Evolutionary conservation across 2,113 vertebrate genomes (phyloP).

Genomic region (Passerina amoena): DNA sequence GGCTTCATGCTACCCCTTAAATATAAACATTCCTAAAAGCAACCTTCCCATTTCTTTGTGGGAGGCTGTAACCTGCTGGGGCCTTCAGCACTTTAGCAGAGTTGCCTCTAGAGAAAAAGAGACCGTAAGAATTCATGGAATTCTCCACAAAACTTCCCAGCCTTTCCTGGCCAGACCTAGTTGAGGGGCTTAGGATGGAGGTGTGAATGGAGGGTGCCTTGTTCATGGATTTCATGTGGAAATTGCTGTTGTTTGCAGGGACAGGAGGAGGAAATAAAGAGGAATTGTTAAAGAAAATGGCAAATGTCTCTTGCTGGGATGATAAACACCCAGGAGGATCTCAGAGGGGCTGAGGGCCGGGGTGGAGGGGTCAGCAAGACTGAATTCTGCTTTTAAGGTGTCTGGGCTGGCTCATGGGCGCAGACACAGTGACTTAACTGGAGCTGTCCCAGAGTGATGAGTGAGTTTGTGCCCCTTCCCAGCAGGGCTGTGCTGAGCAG

Average conservation of each 20-base stretch:
- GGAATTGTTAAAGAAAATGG: not conserved
- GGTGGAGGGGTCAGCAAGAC: not conserved
- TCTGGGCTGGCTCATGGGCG: not conserved
- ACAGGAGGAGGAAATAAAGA: not conserved
- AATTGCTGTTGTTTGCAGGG: not conserved
- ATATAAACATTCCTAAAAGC: slow-evolving; percentile 45
- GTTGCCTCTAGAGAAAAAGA: not conserved
- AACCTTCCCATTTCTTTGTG: slow-evolving; percentile 12
- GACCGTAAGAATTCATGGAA: slow-evolving; percentile 14
- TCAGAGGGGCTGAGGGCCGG: not conserved
- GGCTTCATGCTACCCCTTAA: not conserved
- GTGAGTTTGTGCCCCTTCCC: not conserved
- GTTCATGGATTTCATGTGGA: not conserved
- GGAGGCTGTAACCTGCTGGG: slow-evolving; percentile 17
- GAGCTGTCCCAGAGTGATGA: not conserved
- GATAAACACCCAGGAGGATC: not conserved
- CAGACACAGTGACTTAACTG: not conserved
- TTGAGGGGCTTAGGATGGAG: not conserved
- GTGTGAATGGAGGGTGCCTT: not conserved
- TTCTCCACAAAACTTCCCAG: not conserved
- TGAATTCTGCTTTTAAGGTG: not conserved
- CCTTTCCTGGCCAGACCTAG: not conserved
- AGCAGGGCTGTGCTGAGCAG: not conserved
- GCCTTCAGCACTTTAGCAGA: slow-evolving; percentile 11
- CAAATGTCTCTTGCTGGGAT: not conserved